A percentile compares a stretch with the other conserved stretches of the same genome.
These are phyloP conservation scores for Blastobasis lacticolella DNA, from an alignment of 2,888 invertebrate genomes.

Conservation along the genomic window DNA sequence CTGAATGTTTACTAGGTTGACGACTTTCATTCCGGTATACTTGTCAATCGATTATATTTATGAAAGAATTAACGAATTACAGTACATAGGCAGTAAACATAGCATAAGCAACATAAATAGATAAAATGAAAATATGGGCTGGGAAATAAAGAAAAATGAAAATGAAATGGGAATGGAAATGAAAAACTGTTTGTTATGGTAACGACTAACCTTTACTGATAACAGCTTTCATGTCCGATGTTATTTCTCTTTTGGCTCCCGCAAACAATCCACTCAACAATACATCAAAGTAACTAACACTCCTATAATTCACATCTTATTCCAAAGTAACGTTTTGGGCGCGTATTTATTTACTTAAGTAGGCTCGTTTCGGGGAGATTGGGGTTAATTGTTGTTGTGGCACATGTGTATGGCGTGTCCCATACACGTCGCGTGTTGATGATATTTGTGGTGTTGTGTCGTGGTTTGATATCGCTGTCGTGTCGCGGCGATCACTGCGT, in stretches of 20 bases:
- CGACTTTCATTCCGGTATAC: too few relatives aligned
- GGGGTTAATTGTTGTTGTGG: too few relatives aligned
- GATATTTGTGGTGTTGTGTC: slow-evolving; percentile 20
- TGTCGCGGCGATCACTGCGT: slow-evolving; percentile 44
- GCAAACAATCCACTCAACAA: slow-evolving; percentile 10
- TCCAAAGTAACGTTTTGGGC: slow-evolving; percentile 6
- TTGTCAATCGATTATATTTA: too few relatives aligned
- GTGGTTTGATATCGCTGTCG: slow-evolving; percentile 39
- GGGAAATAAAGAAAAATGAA: slow-evolving; percentile 4
- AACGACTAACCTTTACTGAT: slow-evolving; percentile 28
- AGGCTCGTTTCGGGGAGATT: too few relatives aligned
- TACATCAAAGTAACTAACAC: slow-evolving; percentile 9
- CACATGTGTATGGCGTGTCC: too few relatives aligned
- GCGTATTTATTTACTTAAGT: slow-evolving; percentile 10
- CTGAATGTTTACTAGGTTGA: slow-evolving; percentile 5
- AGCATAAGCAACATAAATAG: too few relatives aligned
- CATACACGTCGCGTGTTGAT: slow-evolving; percentile 18
- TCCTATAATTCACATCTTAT: slow-evolving; percentile 15
- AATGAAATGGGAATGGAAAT: slow-evolving; percentile 1
- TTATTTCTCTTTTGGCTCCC: slow-evolving; percentile 4
- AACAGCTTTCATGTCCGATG: slow-evolving; percentile 22
- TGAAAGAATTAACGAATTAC: too few relatives aligned
- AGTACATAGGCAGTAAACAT: too few relatives aligned
- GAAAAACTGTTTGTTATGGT: background rate
- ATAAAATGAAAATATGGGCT: background rate